phyloP scores from a whole-genome alignment of 2,797 vertebrate species.

The Pitangus sulphuratus region DNA sequence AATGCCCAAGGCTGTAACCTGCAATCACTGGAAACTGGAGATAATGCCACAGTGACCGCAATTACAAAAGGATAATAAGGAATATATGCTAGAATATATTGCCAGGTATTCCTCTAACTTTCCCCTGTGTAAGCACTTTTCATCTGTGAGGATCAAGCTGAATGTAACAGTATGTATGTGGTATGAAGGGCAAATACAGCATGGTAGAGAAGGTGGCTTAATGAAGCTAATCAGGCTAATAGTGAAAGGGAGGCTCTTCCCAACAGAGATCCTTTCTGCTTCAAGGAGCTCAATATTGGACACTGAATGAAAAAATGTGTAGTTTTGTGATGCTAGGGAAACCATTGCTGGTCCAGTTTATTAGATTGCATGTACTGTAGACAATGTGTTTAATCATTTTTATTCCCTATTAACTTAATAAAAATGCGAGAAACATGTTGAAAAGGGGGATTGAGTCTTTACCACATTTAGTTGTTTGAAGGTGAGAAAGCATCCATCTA shows the following conservation, averaged over 20 bases:
- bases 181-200: neutral
- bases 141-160: neutral
- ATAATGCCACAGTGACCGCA: rapidly evolving
- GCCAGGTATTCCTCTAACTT: neutral
- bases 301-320: neutral
- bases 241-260: neutral
- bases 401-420: neutral
- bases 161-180: neutral
- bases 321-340: neutral
- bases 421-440: neutral
- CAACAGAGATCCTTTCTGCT: neutral
- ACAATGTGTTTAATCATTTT: neutral
- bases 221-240: neutral
- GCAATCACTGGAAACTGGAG: neutral
- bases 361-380: neutral
- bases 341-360: neutral
- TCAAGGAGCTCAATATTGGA: neutral
- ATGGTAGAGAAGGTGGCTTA: neutral
- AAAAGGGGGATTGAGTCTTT: neutral
- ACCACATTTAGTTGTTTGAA: neutral
- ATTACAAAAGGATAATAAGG: neutral
- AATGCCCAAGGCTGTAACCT: rapidly evolving
- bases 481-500: neutral
- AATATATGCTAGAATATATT: neutral
- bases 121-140: neutral